Evolutionary conservation across 2,888 invertebrate genomes (phyloP), one percentile per base, ranked within the genome.

Genomic region (Apocheima hispidaria): DNA sequence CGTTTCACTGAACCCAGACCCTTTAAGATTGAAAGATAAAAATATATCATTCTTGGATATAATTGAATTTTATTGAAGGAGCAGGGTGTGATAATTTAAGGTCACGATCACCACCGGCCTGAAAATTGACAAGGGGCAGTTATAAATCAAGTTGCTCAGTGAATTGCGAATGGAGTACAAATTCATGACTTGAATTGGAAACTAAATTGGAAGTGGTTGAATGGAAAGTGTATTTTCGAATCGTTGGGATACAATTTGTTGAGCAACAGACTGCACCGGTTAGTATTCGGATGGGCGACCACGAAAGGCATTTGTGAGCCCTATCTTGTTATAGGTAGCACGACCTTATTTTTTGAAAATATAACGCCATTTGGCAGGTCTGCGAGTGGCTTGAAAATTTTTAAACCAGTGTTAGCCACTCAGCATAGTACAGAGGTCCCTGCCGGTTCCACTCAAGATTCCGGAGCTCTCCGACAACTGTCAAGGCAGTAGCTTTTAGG

Each of bases 61-160:
- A 65, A 68, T 65, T 70, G 67, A 70, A 65, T 70, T 67, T 68
- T 65, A 70, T 68, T 70, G 68, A 68, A 70, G 59, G 62, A 69
- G 59, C 57, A 36, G 60, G 64, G 41, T 57, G 60, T 58, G 55
- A 59, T 55, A 64, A 64, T 66, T 67, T 62, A 55, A 55, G 59
- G 59, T 55, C 58, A 57, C 61, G 56, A 62, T 62, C 52, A 56
- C 41, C 50, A 23, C 35, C 26, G 59, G 49, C 40, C 53, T 38
- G 53, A 63, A 66, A 65, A 68, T 66, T 70, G 70, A 70, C 65
- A 65, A 63, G 65, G 70, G 68, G 59, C 52, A 21, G 54, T 60
- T 20, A 62, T 70, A 70, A 70, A 70, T 70, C 70, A 70, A 57
- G 51, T 58, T 26, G 54, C 23, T 60, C 59, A 48, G 43, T 62